These are phyloP conservation scores for Oncorhynchus masou DNA, from an alignment of 2,113 vertebrate genomes.

Conservation along the genomic window DNA sequence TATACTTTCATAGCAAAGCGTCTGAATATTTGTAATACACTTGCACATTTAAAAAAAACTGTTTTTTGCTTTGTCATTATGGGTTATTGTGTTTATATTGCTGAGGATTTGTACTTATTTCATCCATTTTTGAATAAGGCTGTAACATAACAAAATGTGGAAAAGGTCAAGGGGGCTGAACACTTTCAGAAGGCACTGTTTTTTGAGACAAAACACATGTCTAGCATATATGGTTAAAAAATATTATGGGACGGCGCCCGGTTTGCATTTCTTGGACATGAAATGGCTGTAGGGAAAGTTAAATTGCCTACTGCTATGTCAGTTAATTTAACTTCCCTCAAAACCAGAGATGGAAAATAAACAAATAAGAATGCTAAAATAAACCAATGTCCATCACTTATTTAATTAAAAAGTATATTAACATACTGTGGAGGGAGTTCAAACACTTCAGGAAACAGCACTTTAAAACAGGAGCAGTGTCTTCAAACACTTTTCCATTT, in stretches of 20 bases:
- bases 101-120: too few species aligned
- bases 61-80: too few species aligned
- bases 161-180: too few species aligned
- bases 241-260: constrained; percentile 50
- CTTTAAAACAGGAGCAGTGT: constrained; percentile 43
- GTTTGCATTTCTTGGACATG: constrained; percentile 56
- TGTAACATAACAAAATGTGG: too few species aligned
- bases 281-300: constrained; percentile 49
- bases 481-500: neutral
- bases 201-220: constrained; percentile 19
- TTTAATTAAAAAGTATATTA: constrained; percentile 57
- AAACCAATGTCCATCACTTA: constrained; percentile 52
- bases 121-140: too few species aligned
- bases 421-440: constrained; percentile 36
- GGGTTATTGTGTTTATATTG: too few species aligned
- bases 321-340: constrained; percentile 39
- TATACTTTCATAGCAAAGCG: too few species aligned
- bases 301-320: too few species aligned
- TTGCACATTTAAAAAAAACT: too few species aligned
- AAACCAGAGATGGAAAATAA: constrained; percentile 56
- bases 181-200: too few species aligned
- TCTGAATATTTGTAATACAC: too few species aligned
- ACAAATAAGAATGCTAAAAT: constrained; percentile 53
- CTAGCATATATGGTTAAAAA: constrained; percentile 45
- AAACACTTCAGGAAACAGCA: constrained; percentile 26